phyloP scores from a whole-genome alignment of 2,797 vertebrate species.

The Propithecus perrieri region DNA sequence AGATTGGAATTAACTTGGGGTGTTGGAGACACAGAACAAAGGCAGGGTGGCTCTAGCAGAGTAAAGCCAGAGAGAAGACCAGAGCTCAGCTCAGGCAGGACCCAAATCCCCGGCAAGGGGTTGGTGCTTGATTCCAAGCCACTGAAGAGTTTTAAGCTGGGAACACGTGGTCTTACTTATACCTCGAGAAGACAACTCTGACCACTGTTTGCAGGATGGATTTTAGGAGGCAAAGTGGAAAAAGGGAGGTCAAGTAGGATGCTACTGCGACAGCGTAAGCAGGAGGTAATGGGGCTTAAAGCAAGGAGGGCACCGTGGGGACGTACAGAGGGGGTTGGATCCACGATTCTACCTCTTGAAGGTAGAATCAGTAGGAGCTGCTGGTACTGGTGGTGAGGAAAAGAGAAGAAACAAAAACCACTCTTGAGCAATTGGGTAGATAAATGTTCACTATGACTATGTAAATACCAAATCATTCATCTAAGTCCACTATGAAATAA shows the following conservation, averaged over 20 bases:
- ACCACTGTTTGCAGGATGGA: not conserved
- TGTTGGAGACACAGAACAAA: not conserved
- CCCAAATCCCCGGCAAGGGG: not conserved
- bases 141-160: not conserved
- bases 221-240: not conserved
- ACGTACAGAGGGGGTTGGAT: not conserved
- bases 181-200: not conserved
- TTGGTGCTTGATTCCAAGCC: not conserved
- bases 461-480: not conserved
- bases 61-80: not conserved
- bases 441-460: not conserved
- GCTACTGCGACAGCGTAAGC: no score
- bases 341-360: not conserved
- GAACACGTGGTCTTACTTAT: not conserved
- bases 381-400: not conserved
- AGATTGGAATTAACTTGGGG: no score
- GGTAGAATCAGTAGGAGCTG: not conserved
- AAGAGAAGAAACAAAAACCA: not conserved
- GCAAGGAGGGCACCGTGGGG: not conserved
- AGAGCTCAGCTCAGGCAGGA: not conserved
- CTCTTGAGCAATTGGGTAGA: not conserved
- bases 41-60: rapidly evolving
- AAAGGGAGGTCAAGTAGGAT: not conserved
- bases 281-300: not conserved
- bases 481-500: not conserved